Percentiles rank a stretch among this genome's conserved stretches.
Conservation (phyloP, 2,113 vertebrate species). For the Tinamus guttatus region DNA sequence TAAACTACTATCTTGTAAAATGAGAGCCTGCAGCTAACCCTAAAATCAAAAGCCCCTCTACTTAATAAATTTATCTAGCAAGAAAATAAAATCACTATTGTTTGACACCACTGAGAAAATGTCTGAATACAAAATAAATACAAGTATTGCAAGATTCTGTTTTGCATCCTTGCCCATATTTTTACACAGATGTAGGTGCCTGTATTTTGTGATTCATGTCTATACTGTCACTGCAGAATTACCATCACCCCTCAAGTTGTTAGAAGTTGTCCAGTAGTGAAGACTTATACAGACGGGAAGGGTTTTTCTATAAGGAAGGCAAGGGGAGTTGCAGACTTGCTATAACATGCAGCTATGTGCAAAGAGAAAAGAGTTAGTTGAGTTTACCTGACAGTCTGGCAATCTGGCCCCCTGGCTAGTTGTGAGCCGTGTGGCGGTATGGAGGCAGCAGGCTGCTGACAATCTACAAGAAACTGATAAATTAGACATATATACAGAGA, state of each 20-base stretch:
- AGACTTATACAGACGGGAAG: not conserved
- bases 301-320: not conserved
- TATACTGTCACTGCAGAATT: conserved; percentile 20
- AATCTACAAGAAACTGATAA: conserved; percentile 99
- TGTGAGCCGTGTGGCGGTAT: conserved; percentile 94
- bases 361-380: conserved; percentile 55
- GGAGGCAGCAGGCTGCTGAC: conserved; percentile 99
- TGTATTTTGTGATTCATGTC: not conserved
- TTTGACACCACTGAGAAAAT: not conserved
- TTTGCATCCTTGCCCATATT: not conserved
- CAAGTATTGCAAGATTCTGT: not conserved
- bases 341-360: conserved; percentile 63
- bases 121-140: not conserved
- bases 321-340: not conserved
- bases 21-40: not conserved
- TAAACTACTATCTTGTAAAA: not conserved
- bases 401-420: conserved; percentile 90
- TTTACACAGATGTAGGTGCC: not conserved
- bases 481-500: conserved; percentile 98
- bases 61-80: not conserved
- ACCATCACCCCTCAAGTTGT: not conserved
- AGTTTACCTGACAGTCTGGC: conserved; percentile 90
- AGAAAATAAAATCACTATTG: not conserved
- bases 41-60: not conserved
- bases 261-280: not conserved